Percentiles rank a stretch among this genome's conserved stretches.
These are phyloP conservation scores for Pseudococcus longispinus DNA, from an alignment of 2,888 invertebrate genomes.

Conservation along the genomic window DNA sequence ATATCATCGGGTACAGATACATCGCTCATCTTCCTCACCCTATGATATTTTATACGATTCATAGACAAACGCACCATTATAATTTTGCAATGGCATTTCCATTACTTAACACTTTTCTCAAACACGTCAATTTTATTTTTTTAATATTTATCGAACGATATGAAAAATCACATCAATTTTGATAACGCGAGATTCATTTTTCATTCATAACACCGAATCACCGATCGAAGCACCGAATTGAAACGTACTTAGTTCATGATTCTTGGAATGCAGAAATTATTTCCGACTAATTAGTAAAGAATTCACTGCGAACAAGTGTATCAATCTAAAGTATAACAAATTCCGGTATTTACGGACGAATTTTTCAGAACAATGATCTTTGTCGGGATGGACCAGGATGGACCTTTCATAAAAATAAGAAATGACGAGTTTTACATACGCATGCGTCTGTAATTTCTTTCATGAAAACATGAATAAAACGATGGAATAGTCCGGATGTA, in stretches of 20 bases:
- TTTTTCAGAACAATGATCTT: constrained; percentile 12
- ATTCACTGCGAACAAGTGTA: neutral
- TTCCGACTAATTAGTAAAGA: neutral
- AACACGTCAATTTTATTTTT: neutral
- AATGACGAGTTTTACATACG: neutral
- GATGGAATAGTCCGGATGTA: neutral
- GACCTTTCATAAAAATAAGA: constrained; percentile 10
- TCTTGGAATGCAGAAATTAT: neutral
- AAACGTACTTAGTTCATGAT: neutral
- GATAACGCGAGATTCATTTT: constrained; percentile 1
- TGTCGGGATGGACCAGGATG: neutral
- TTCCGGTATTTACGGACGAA: neutral
- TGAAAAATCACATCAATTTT: neutral
- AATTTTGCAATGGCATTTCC: constrained; percentile 1
- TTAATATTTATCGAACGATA: constrained; percentile 29
- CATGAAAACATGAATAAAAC: constrained; percentile 28
- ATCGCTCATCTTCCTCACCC: constrained; percentile 52
- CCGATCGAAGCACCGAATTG: neutral
- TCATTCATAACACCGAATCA: neutral
- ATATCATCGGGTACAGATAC: constrained; percentile 45
- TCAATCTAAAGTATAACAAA: neutral
- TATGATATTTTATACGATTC: constrained; percentile 56
- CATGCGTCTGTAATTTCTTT: constrained; percentile 19
- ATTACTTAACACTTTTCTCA: neutral
- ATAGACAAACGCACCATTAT: constrained; percentile 34